Conservation (phyloP, 2,888 invertebrate species). For the Calameuta idolon region DNA sequence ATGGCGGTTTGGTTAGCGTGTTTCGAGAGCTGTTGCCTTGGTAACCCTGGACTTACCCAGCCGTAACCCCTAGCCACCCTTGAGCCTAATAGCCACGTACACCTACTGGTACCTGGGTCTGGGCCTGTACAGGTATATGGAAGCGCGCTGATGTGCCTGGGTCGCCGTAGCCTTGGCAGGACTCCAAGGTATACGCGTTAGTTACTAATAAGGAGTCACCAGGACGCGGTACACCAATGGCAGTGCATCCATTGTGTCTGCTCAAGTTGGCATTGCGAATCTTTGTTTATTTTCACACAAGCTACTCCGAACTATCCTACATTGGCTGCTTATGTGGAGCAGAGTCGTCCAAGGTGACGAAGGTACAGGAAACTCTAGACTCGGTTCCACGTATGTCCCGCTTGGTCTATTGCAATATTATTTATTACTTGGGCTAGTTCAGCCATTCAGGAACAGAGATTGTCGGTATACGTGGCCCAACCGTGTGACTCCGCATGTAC, state of each 20-base stretch:
- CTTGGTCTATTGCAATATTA: neutral
- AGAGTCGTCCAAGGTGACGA: neutral
- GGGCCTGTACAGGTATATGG: neutral
- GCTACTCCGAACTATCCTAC: neutral
- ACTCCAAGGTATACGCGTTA: neutral
- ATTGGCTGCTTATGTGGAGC: neutral
- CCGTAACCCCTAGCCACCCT: slow-evolving; percentile 47
- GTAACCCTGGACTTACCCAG: slow-evolving; percentile 64
- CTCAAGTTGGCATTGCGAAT: neutral
- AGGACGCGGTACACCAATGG: neutral
- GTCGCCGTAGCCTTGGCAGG: neutral
- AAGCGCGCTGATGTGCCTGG: neutral
- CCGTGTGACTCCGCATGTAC: slow-evolving; percentile 61
- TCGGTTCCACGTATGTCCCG: neutral
- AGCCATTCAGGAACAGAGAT: neutral
- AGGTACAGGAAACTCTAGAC: neutral
- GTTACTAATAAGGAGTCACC: neutral
- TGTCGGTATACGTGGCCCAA: slow-evolving; percentile 62
- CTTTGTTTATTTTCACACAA: neutral
- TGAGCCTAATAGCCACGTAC: neutral
- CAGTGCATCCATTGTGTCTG: neutral
- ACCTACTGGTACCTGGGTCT: slow-evolving; percentile 1
- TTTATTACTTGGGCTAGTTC: neutral
- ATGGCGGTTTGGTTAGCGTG: slow-evolving; percentile 58
- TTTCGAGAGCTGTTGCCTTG: slow-evolving; percentile 66